These are phyloP conservation scores for Notospermus geniculatus DNA, from an alignment of 1,140 invertebrate species.

Conservation along the genomic window DNA sequence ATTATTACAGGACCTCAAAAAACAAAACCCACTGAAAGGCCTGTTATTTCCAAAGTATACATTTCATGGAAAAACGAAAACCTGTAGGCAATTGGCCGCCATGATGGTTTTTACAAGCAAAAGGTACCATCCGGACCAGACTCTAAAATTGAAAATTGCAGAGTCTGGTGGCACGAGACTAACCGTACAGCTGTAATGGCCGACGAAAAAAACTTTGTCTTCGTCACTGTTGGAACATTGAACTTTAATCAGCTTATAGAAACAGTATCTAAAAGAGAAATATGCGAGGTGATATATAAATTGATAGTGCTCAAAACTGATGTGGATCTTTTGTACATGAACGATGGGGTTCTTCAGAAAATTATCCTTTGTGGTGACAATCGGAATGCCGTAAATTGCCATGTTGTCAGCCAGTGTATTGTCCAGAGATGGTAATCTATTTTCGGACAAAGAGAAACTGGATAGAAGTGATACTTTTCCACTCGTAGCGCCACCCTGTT, in stretches of 20 bases:
- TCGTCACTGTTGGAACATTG: slow-evolving; percentile 94
- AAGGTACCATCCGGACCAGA: no score
- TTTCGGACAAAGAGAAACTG: not conserved
- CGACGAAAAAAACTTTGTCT: slow-evolving; percentile 46
- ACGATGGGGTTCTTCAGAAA: not conserved
- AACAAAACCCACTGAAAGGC: no score
- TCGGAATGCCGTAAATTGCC: not conserved
- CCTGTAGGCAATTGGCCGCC: no score
- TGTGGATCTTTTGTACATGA: not conserved
- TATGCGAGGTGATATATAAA: slow-evolving; percentile 53
- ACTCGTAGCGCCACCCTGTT: slow-evolving; percentile 21
- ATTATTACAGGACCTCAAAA: no score
- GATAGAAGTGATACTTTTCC: not conserved
- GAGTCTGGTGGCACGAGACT: no score
- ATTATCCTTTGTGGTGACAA: slow-evolving; percentile 12
- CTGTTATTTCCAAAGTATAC: no score
- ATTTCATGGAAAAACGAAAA: no score
- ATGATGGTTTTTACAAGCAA: no score
- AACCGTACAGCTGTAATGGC: no score
- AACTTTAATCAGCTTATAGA: slow-evolving; percentile 79
- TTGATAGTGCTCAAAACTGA: not conserved
- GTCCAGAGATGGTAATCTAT: not conserved
- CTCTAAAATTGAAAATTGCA: no score
- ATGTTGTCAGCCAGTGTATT: not conserved
- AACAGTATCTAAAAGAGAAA: slow-evolving; percentile 59